Evolutionary conservation across 2,797 vertebrate species (phyloP), one percentile per base, ranked within the genome.

Genomic region (Natrix natrix): DNA sequence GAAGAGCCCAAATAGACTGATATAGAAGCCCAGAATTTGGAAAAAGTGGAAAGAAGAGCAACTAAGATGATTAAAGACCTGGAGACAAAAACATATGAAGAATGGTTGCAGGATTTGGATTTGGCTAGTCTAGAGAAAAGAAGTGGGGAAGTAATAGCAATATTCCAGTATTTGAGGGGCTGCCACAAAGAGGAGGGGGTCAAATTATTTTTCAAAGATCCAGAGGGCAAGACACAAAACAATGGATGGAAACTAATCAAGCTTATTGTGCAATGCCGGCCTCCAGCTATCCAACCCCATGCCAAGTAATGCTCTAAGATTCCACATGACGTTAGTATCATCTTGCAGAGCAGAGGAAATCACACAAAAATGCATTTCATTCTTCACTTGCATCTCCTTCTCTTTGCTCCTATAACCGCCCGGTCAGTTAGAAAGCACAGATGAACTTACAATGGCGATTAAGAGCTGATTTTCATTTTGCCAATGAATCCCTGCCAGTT

Each of bases 251-350:
- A 61, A 61, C 60, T 26, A 61, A 60, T 60, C 59, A 24, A 60
- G 59, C 7, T 37, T 37, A 37, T 89, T 93, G 94, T 96, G 91
- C 91, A 93, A 93, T 86, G 90, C 32, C 89, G 94, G 86, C 63
- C 94, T 95, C 92, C 60, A 54, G 26, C 61, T 90, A 88, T 94
- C 66, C 94, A 93, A 95, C 56, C 32, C 43, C 37, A 61, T 0
- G 8, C 1, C 48, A 78, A 92, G 43, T 66, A 3, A 16, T 91
- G 56, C n/a, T 91, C 92, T 93, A 52, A 88, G 48, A 32, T 48
- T 69, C 55, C 61, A 78, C 91, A 74, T 43, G 94, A 74, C 17
- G 83, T 93, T 90, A 93, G 89, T 3, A 20, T 83, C 16, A 5
- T 26, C 22, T 91, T 87, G 86, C 88, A 63, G 60, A 26, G 37